A percentile compares a stretch with the other conserved stretches of the same genome.
These are phyloP conservation scores for Wiebesia pumilae DNA, from an alignment of 1,140 invertebrate species.

Conservation along the genomic window DNA sequence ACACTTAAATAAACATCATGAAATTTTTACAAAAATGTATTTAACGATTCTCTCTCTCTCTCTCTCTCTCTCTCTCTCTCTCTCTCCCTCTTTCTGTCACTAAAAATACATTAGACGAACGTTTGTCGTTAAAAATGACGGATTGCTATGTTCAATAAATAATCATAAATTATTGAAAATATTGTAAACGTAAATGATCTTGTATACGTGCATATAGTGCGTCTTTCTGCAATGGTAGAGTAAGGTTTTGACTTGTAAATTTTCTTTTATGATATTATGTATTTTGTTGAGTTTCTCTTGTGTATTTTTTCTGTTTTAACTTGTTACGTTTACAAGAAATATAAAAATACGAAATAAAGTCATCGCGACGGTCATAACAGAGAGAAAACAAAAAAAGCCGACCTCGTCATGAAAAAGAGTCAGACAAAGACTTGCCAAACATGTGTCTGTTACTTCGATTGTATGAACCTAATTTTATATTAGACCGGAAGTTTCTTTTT, in stretches of 20 bases:
- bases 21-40: not conserved
- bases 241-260: not conserved
- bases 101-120: too few species aligned
- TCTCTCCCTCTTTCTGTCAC: not conserved
- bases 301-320: too few species aligned
- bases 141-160: not conserved
- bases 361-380: too few species aligned
- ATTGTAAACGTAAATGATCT: not conserved
- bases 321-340: too few species aligned
- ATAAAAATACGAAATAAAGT: too few species aligned
- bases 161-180: not conserved
- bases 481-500: too few species aligned
- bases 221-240: not conserved
- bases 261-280: not conserved
- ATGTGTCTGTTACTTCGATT: too few species aligned
- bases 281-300: not conserved
- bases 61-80: not conserved
- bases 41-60: not conserved
- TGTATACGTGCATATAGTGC: not conserved
- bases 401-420: too few species aligned
- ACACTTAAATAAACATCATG: too few species aligned
- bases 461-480: too few species aligned
- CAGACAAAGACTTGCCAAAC: too few species aligned
- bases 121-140: not conserved
- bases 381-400: too few species aligned